Evolutionary conservation across 1,140 invertebrate species (phyloP), one percentile per base, ranked within the genome.

Genomic region (Trachelipus rathkii): DNA sequence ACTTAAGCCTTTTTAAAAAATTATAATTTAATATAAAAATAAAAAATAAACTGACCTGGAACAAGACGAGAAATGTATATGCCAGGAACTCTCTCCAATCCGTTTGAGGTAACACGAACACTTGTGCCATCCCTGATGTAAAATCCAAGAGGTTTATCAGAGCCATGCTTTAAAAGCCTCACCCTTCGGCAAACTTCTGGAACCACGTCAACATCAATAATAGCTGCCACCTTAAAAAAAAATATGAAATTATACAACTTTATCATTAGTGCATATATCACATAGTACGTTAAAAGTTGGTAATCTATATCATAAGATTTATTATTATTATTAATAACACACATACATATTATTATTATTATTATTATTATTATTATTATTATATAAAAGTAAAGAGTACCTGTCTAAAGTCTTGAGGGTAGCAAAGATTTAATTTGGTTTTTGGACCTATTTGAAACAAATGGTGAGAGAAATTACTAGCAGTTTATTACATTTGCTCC

Each of bases 121-220:
- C 86, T 88, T 11, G 87, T 88, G 7, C 89, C 89, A 83, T 90
- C 89, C 77, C 96, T 90, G 83, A 99, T 99, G 85, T 98, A 99
- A 88, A 99, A 97, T 77, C 95, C 98, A 69, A 99, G 86, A 0
- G 97, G 97, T 84, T 97, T 93, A 82, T 99, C 96, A 0, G 94
- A 96, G n/a, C 96, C 96, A 84, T 99, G 97, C 85, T 99, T 99
- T 15, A 99, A 89, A 46, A 99, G 87, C 81, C 96, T 91, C 0
- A 99, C 98, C 80, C 98, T 89, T 50, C 98, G 88, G 86, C 95
- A 97, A 8, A 96, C 97, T 85, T 98, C 96, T 44, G 98, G 98
- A 43, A 99, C 93, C 85, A 99, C 94, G 83, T 99, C 96, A 46
- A 99, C 97, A 87, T 99, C 98, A 84, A 99, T 99, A 81, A 99